phyloP scores from a whole-genome alignment of 2,113 vertebrate genomes.

The Gallinago jamesoni region DNA sequence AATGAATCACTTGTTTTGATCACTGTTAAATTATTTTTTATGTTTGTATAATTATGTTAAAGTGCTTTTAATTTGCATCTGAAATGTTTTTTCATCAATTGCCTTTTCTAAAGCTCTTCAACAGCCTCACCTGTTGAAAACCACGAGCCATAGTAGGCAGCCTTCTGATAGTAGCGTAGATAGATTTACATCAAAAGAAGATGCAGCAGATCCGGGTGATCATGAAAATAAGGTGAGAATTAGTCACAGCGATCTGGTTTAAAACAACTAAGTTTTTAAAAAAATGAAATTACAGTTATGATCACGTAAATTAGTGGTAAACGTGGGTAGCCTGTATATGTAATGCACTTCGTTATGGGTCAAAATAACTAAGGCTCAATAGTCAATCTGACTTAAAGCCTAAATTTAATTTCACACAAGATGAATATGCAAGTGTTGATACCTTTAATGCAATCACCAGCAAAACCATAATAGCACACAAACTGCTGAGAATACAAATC shows the following conservation, averaged over 20 bases:
- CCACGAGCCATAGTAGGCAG: slow-evolving; percentile 86
- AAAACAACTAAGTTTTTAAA: background rate
- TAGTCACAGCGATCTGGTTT: background rate
- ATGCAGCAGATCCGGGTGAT: slow-evolving; percentile 80
- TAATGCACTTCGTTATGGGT: background rate
- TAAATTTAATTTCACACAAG: background rate
- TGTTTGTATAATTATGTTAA: slow-evolving; percentile 18
- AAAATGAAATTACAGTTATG: background rate
- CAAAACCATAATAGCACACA: background rate
- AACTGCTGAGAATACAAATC: background rate
- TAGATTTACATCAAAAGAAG: slow-evolving; percentile 84
- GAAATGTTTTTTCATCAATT: background rate
- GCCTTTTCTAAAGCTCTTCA: slow-evolving; percentile 80
- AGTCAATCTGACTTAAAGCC: background rate
- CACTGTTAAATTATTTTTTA: slow-evolving; percentile 9
- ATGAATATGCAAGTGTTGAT: background rate
- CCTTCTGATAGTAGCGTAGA: slow-evolving; percentile 91
- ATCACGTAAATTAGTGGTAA: background rate
- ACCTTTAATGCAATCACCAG: background rate
- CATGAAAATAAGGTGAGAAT: slow-evolving; percentile 86
- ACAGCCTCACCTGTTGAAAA: slow-evolving; percentile 84
- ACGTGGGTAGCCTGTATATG: background rate
- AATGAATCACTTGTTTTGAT: slow-evolving; percentile 27
- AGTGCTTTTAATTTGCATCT: slow-evolving; percentile 5
- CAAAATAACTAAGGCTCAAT: background rate